Base-by-base conservation (phyloP, 2,888 invertebrate genomes). In the Andrena chrysosceles region DNA sequence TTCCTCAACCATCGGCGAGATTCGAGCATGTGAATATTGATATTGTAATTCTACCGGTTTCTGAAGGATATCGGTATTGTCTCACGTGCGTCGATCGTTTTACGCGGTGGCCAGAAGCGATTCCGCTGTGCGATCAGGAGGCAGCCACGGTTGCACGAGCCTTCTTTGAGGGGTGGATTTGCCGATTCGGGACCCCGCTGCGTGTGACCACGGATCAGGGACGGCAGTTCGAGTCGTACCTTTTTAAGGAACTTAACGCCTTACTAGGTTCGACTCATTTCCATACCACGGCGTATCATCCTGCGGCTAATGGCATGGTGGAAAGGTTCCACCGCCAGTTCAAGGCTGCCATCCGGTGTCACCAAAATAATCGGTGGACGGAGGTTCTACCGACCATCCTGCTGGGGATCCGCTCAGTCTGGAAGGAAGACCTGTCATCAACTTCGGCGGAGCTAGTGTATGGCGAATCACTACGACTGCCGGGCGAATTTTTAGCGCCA, bases 11-110 rank as follows among this genome's bases (percentile, higher is more conserved):
- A 0, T 16, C 67, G 0, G 35, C 10, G 0, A 49, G 74, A 7
- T 33, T 59, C 7, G 33, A 67, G 4, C 73, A 66, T 3, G 20
- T 73, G 2, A 54, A 73, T 4, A 66, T 64, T 0, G 56, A 73
- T 23, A 56, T 66, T 1, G 73, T 73, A 0, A 2, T 59, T 2
- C 13, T 64, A 2, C 64, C 64, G 13, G 10, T 29, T 0, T 59
- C 73, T 1, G 56, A 56, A 0, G 60, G 26, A 0, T 35, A 4
- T n/a, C 29, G 42, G 1, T 66, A 59, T 1, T 66, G 66, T 1
- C 6, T 66, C 0, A 73, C 64, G 0, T 64, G 35, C 8, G 42
- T 64, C 0, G 73, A 56, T 42, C 26, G 64, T 0, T 64, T 64
- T 3, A 73, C 59, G 16, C 31, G 74, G 0, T 74, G 56, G 42